Conservation (phyloP, 2,113 vertebrate species). For the Tenebrosternarchus preto region DNA sequence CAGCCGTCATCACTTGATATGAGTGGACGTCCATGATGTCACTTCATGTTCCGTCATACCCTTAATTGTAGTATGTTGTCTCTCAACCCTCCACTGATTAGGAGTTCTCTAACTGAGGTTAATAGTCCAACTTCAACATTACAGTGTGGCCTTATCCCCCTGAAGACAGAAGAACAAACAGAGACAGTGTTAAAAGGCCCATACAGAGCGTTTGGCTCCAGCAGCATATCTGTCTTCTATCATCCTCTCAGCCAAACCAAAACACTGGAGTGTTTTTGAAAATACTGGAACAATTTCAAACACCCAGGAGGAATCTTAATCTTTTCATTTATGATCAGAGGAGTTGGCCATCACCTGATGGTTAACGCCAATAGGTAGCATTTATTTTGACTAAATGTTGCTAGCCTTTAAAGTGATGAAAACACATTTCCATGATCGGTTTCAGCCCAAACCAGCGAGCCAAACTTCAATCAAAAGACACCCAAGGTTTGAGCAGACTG, state of each 20-base stretch:
- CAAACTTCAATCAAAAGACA: constrained; percentile 20
- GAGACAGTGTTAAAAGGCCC: background rate
- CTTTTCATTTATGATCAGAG: constrained; percentile 25
- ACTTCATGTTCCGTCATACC: background rate
- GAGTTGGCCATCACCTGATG: constrained; percentile 14
- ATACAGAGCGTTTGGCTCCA: background rate
- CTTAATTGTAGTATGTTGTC: background rate
- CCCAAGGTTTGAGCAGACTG: constrained; percentile 22
- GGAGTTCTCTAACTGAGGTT: background rate
- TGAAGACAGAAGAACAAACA: background rate
- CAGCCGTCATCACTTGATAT: background rate
- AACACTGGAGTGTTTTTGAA: constrained; percentile 5
- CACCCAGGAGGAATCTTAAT: background rate
- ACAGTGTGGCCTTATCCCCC: constrained; percentile 2
- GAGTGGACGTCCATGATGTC: background rate
- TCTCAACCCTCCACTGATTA: background rate
- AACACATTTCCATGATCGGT: constrained; percentile 43
- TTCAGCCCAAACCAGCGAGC: constrained; percentile 13
- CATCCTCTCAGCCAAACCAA: constrained; percentile 10
- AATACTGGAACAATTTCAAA: constrained; percentile 27
- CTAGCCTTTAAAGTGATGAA: constrained; percentile 24
- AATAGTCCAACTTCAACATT: constrained; percentile 10
- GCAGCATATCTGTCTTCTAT: constrained; percentile 20
- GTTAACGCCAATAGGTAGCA: constrained; percentile 17
- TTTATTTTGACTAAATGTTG: constrained; percentile 44